phyloP scores from a whole-genome alignment of 2,797 vertebrate genomes.

The Halcyon chelicuti region DNA sequence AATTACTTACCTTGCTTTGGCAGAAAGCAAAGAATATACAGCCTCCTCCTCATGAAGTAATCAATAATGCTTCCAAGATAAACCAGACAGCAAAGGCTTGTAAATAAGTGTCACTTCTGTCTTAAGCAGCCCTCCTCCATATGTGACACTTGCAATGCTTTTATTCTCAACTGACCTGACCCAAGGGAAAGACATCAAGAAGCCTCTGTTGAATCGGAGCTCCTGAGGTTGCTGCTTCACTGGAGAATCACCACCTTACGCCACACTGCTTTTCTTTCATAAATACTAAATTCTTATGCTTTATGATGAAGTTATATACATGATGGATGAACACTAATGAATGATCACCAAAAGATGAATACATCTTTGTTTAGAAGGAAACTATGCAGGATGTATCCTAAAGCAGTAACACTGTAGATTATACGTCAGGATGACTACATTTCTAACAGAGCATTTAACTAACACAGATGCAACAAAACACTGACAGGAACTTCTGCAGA shows the following conservation, averaged over 20 bases:
- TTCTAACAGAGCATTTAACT: background rate
- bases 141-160: background rate
- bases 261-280: background rate
- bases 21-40: constrained; percentile 42
- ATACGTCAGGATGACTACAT: background rate
- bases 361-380: background rate
- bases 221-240: constrained; percentile 1
- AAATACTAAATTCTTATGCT: background rate
- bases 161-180: background rate
- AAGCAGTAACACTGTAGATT: background rate
- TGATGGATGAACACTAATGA: background rate
- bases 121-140: background rate
- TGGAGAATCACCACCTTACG: background rate
- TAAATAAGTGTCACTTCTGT: constrained; percentile 13
- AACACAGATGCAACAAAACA: background rate
- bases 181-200: background rate
- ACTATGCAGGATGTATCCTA: background rate
- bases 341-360: background rate
- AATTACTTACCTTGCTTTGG: constrained; percentile 47
- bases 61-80: constrained; percentile 58
- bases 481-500: background rate
- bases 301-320: background rate
- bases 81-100: constrained; percentile 12
- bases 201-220: background rate
- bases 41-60: constrained; percentile 39